Evolutionary conservation across 30 jellyfish, hydroid and myxozoan species (phyloP).

Genomic region (Aurelia sp.): DNA sequence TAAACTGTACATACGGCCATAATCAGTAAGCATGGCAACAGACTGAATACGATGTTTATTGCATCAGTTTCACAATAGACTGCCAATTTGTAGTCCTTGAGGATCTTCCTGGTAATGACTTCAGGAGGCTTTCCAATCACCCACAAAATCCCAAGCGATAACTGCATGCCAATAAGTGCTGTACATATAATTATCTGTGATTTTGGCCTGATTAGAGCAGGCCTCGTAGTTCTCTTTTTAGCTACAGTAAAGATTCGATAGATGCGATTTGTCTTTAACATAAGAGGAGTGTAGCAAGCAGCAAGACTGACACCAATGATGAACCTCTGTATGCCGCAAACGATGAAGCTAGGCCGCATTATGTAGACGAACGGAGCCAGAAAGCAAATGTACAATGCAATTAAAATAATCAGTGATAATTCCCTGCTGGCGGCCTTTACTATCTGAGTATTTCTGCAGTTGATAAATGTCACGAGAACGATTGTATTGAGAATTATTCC

Average conservation of each 20-base stretch:
- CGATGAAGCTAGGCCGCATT: conserved; percentile 25
- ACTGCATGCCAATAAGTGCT: conserved; percentile 66
- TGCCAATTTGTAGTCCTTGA: conserved; percentile 27
- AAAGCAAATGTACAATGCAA: conserved; percentile 73
- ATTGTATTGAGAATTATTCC: conserved; percentile 52
- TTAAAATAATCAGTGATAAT: conserved; percentile 36
- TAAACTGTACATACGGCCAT: conserved; percentile 83
- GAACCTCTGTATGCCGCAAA: conserved; percentile 71
- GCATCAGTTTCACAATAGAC: conserved; percentile 46
- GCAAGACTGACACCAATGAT: conserved; percentile 85
- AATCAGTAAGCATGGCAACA: conserved; percentile 67
- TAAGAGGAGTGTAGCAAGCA: conserved; percentile 85
- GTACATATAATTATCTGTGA: conserved; percentile 81
- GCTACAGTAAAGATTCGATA: conserved; percentile 82
- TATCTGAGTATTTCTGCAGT: conserved; percentile 33
- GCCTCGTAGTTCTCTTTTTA: conserved; percentile 24
- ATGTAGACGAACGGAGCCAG: conserved; percentile 53
- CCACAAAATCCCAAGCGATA: conserved; percentile 84
- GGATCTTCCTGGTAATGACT: conserved; percentile 7
- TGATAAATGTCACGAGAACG: conserved; percentile 14
- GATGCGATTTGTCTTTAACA: conserved; percentile 87
- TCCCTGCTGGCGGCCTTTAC: conserved; percentile 76
- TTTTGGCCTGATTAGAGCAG: conserved; percentile 66
- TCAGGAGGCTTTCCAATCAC: conserved; percentile 78
- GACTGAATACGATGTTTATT: conserved; percentile 51